Conservation (phyloP, 2,797 vertebrate genomes). For the Danio albolineatus region DNA sequence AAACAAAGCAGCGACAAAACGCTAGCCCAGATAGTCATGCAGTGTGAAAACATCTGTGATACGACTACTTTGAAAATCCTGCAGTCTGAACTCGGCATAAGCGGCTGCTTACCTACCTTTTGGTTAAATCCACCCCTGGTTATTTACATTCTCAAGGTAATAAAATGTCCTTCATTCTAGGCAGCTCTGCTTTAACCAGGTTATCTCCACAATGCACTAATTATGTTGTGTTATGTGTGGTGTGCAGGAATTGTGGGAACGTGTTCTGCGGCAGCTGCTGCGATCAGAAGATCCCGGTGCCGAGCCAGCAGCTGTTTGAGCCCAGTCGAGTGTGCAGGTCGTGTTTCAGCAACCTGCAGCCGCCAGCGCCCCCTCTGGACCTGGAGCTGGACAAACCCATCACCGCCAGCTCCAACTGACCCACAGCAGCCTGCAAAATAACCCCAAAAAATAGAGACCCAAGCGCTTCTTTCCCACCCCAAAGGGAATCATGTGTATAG, state of each 20-base stretch:
- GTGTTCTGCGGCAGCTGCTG: slow-evolving; percentile 98
- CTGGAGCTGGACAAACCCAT: slow-evolving; percentile 94
- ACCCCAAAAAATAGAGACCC: no score
- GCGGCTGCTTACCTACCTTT: no score
- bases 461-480: neutral
- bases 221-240: neutral
- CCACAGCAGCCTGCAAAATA: neutral
- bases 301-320: slow-evolving; percentile 97
- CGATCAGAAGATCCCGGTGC: slow-evolving; percentile 98
- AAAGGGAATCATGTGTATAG: slow-evolving; percentile 57
- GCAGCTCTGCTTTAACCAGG: neutral
- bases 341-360: slow-evolving; percentile 91
- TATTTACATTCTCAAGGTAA: no score
- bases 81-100: no score
- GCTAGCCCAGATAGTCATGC: no score
- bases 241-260: slow-evolving; percentile 94
- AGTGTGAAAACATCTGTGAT: no score
- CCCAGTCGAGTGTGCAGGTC: slow-evolving; percentile 93
- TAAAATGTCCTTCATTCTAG: neutral
- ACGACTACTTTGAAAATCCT: no score
- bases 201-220: neutral
- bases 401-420: slow-evolving; percentile 91
- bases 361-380: slow-evolving; percentile 79
- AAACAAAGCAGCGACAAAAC: no score
- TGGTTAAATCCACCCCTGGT: no score